These are phyloP conservation scores for Neuroterus valhalla DNA, from an alignment of 1,140 invertebrate genomes.

Conservation along the genomic window DNA sequence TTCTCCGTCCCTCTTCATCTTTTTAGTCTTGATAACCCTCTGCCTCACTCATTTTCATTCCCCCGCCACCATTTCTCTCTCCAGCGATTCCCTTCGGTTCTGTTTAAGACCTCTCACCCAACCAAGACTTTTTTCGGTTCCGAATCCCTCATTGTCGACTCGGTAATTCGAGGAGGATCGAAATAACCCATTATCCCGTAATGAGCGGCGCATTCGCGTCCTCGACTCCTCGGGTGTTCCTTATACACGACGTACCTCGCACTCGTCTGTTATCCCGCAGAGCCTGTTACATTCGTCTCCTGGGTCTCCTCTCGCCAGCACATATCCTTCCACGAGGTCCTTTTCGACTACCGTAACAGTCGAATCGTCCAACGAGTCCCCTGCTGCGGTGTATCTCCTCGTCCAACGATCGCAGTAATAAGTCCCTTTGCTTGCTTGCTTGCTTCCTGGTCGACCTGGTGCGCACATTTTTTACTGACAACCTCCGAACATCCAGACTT, in stretches of 20 bases:
- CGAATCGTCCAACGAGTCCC: conserved; percentile 29
- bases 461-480: neutral
- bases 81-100: conserved; percentile 22
- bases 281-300: conserved; percentile 45
- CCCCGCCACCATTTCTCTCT: conserved; percentile 42
- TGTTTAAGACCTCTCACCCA: conserved; percentile 39
- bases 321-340: conserved; percentile 29
- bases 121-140: conserved; percentile 5
- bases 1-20: conserved; percentile 33
- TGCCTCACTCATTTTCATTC: conserved; percentile 18
- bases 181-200: conserved; percentile 70
- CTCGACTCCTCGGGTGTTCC: conserved; percentile 48
- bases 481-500: neutral
- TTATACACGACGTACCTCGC: conserved; percentile 11
- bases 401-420: conserved; percentile 16
- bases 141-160: conserved; percentile 69
- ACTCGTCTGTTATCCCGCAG: conserved; percentile 47
- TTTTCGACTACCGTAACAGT: conserved; percentile 29
- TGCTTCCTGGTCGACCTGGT: conserved; percentile 11
- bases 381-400: conserved; percentile 23
- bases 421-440: neutral
- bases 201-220: conserved; percentile 63
- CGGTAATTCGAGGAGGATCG: conserved; percentile 70
- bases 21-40: neutral
- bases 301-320: conserved; percentile 28